Conservation (phyloP, 1,140 invertebrate species). For the Drosophila takahashii region DNA sequence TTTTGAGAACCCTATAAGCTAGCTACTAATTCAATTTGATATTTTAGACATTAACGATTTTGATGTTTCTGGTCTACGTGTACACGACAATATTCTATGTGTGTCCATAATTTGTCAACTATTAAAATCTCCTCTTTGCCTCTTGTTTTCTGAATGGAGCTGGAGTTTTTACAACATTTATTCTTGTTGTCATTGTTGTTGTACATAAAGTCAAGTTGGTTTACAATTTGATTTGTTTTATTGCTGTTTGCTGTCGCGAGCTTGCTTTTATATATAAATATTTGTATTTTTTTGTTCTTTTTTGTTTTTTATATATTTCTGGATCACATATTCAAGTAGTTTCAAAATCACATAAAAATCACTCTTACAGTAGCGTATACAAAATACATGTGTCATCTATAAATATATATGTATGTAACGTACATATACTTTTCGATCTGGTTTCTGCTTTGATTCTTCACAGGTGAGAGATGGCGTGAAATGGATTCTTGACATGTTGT, state of each 20-base stretch:
- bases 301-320: constrained; percentile 64
- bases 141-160: constrained; percentile 73
- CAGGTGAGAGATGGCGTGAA: constrained; percentile 58
- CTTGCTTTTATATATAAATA: constrained; percentile 63
- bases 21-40: constrained; percentile 64
- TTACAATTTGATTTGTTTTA: constrained; percentile 50
- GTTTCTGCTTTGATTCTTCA: constrained; percentile 50
- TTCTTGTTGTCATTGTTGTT: constrained; percentile 46
- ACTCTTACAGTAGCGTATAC: constrained; percentile 83
- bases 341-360: constrained; percentile 84
- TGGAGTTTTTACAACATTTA: constrained; percentile 58
- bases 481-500: constrained; percentile 49
- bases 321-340: constrained; percentile 83
- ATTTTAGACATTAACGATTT: constrained; percentile 71
- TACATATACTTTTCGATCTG: constrained; percentile 56
- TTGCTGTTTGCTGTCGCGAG: constrained; percentile 60
- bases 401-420: constrained; percentile 55
- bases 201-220: constrained; percentile 62
- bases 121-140: constrained; percentile 3
- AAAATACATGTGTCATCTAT: constrained; percentile 73
- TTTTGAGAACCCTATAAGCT: constrained; percentile 54
- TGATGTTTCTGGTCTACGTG: constrained; percentile 32
- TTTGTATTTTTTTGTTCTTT: constrained; percentile 44
- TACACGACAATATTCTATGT: constrained; percentile 32
- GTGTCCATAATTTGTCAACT: constrained; percentile 23